Conservation (phyloP, 2,113 vertebrate species). For the Cygnus atratus region DNA sequence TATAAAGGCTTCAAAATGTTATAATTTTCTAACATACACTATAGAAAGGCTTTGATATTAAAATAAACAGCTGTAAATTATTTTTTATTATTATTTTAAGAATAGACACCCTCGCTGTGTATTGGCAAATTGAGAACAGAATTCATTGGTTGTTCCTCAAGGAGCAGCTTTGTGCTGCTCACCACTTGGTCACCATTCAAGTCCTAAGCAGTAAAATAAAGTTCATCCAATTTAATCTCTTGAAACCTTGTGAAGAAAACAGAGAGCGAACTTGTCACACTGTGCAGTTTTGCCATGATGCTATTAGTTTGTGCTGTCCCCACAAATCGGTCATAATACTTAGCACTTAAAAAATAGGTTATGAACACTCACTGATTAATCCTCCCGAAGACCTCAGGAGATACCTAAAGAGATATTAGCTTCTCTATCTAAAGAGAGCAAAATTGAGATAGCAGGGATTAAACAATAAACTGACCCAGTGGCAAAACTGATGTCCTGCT, state of each 20-base stretch:
- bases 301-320: background rate
- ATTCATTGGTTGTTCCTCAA: background rate
- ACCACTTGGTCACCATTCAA: background rate
- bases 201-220: background rate
- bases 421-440: background rate
- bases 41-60: background rate
- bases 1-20: background rate
- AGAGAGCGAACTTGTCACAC: fast-evolving
- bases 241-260: background rate
- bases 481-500: background rate
- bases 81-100: background rate
- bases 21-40: background rate
- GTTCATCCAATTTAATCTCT: fast-evolving
- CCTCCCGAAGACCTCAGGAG: background rate
- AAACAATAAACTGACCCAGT: background rate
- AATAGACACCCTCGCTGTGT: background rate
- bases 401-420: fast-evolving
- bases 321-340: fast-evolving
- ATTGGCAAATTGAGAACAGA: background rate
- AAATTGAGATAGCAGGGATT: background rate
- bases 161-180: background rate
- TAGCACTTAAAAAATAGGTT: background rate
- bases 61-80: background rate
- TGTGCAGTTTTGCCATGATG: background rate
- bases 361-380: background rate